Base-by-base conservation (phyloP, 2,113 vertebrate species). In the Callionymus lyra region DNA sequence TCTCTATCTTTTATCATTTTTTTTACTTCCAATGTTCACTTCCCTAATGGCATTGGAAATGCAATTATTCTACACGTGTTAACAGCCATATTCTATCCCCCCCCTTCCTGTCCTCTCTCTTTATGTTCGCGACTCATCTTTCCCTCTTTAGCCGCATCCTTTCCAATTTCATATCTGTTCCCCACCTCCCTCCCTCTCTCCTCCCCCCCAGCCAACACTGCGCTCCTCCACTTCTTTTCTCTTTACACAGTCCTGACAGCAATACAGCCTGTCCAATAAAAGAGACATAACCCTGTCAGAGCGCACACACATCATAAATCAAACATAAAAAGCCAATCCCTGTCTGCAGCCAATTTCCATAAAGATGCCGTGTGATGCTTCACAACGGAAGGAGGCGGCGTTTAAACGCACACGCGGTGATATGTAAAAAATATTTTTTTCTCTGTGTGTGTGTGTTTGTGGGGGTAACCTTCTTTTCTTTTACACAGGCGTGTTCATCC, bases 341-440 rank as follows among this genome's bases (percentile, higher is more conserved):
- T 65, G 68, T 72, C 67, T 73, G 57, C 48, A 77, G 77, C 68
- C 57, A 69, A 74, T 82, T 72, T 79, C 72, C 68, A 79, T 76
- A 74, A 74, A 77, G 71, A 80, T 60, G 63, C 57, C 63, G 38
- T 43, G 17, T 55, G 43, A 48, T 31, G 52, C 17, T 45, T 21
- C 5, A 31, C 45, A 27, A 53, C 2, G 36, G 50, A 10, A 53
- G 21, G 49, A 62, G 60, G 68, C 59, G 42, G 37, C 37, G 50
- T 42, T n/a, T 49, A 47, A 41, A 68, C 68, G 58, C 21, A 10
- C 2, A 53, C 46, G 2, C 36, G 38, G 21, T 27, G 21, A 27
- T 5, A 27, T 27, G 21, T 27, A 27, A 27, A 27, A 27, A 27
- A 4, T 27, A 9, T 44, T 53, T 38, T 51, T 42, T 71, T 59